A percentile compares a stretch with the other conserved stretches of the same genome.
Conservation (phyloP, 2,797 vertebrate species). For the Stomatorhinus walkeri region DNA sequence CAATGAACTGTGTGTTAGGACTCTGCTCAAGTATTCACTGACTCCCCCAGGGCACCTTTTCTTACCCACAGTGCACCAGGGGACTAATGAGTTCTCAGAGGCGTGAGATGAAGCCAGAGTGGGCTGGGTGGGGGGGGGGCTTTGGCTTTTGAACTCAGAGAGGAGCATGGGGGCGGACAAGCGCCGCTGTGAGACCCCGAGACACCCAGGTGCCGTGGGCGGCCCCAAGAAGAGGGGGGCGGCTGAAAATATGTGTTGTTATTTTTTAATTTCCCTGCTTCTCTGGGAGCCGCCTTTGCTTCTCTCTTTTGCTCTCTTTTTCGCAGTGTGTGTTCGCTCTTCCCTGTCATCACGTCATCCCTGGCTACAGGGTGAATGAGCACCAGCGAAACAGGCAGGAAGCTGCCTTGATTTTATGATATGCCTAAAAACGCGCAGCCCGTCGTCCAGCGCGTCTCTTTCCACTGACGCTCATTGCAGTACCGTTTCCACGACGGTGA, state of each 20-base stretch:
- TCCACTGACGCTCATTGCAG: neutral
- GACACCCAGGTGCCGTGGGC: conserved; percentile 5
- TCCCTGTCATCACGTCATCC: neutral
- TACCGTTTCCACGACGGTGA: neutral
- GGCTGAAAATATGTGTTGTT: neutral
- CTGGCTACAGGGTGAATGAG: conserved; percentile 14
- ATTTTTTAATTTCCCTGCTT: neutral
- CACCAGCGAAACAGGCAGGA: conserved; percentile 12
- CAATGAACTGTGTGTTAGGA: neutral
- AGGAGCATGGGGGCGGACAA: neutral
- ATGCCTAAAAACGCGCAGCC: neutral
- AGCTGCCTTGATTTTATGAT: conserved; percentile 20
- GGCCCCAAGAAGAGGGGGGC: neutral
- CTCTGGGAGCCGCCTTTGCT: neutral
- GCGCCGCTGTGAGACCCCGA: neutral
- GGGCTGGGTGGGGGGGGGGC: neutral
- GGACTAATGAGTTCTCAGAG: neutral
- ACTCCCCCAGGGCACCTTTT: neutral
- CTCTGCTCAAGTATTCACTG: neutral
- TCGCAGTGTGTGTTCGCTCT: neutral
- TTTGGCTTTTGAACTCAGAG: neutral
- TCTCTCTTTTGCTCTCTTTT: neutral
- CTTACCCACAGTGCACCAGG: neutral
- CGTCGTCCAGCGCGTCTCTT: neutral
- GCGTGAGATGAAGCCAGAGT: neutral